Evolutionary conservation across 2,888 invertebrate species (phyloP), one percentile per base, ranked within the genome.

Genomic region (Plagodis pulveraria): DNA sequence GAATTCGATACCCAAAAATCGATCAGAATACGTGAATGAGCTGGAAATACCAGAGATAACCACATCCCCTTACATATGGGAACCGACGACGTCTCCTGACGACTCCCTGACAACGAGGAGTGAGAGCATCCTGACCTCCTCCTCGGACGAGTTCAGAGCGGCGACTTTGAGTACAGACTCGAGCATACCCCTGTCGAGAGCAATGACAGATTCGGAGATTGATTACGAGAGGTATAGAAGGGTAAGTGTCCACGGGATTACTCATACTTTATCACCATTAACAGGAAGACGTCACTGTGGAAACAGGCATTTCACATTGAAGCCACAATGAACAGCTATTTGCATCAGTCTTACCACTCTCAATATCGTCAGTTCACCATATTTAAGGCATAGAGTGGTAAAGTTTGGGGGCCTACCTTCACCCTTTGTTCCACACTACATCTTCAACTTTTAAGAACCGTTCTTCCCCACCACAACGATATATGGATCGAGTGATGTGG

Each of bases 191-290:
- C 62, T 92, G 45, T 90, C 90, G 0, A 77, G 91, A 22, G 91
- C 91, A 5, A 81, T 92, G 85, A 91, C 91, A 0, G 91, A 89
- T 42, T 89, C 91, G 0, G 91, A 91, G 42, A 89, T 91, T 0
- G 91, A 91, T 50, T 91, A 90, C 63, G 81, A 71, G 2, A 69
- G 77, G 56, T 84, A 81, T 62, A 82, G 78, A 62, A 67, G 84
- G 77, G 91, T 91, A 56, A 80, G 84, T 36, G 8, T 4, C 47
- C 32, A 10, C 71, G 44, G 49, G 35, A 32, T 43, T 41, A 36
- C 46, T 41, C 22, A 32, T 10, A 47, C 45, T 38, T 11, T 41
- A 49, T 6, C 33, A 38, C 49, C n/a, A 41, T 33, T 42, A 22
- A 10, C 42, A 11, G 10, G 38, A 38, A 22, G 22, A 22, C 22